phyloP scores from a whole-genome alignment of 2,888 invertebrate genomes.

The Caenorhabditis sp. region DNA sequence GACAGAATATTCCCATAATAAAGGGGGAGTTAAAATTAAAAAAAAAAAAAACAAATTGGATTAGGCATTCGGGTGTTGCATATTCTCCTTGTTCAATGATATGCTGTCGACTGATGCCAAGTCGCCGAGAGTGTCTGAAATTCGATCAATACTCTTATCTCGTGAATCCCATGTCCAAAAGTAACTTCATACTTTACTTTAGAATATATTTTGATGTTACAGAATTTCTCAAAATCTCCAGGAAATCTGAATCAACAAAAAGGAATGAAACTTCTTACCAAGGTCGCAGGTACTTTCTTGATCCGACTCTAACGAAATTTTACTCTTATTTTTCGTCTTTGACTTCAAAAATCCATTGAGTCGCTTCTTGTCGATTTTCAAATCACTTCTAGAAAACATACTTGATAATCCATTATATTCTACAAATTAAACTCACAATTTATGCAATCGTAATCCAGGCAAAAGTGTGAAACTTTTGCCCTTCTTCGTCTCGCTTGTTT shows the following conservation, averaged over 20 bases:
- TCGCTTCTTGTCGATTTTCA: neutral
- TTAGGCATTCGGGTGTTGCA: neutral
- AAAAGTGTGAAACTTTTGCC: neutral
- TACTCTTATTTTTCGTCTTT: neutral
- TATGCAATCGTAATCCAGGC: neutral
- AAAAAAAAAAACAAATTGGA: neutral
- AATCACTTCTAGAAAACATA: neutral
- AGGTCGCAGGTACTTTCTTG: neutral
- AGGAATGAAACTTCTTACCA: no score
- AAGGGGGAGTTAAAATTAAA: neutral
- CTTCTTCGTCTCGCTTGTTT: neutral
- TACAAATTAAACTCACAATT: neutral
- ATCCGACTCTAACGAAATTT: neutral
- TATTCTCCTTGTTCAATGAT: conserved; percentile 4
- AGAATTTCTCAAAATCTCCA: no score
- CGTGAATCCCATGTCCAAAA: no score
- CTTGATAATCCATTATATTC: no score
- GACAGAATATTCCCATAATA: no score
- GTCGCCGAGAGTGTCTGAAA: conserved; percentile 15
- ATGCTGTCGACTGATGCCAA: neutral
- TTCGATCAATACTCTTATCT: neutral
- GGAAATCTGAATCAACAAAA: no score
- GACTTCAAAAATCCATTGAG: neutral
- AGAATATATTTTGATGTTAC: no score
- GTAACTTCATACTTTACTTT: no score